phyloP scores from a whole-genome alignment of 1,140 invertebrate species.

The Adelges cooleyi region DNA sequence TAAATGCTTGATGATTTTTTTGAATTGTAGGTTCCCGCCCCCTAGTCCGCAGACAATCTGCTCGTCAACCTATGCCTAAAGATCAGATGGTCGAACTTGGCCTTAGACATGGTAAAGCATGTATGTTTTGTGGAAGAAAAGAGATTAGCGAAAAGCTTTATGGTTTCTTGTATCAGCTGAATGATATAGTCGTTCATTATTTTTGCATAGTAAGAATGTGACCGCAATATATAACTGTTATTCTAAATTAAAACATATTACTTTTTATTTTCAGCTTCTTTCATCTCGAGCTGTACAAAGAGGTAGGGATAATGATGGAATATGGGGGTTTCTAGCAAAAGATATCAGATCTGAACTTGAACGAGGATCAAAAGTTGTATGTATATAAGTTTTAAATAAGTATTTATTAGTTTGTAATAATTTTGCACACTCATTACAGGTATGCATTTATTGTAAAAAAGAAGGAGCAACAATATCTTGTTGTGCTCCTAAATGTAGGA shows the following conservation, averaged over 20 bases:
- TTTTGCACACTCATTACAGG: constrained; percentile 36
- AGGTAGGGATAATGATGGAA: constrained; percentile 47
- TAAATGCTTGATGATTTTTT: too few relatives aligned
- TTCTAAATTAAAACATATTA: background rate
- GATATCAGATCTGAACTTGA: constrained; percentile 49
- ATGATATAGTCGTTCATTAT: constrained; percentile 43
- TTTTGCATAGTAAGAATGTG: constrained; percentile 43
- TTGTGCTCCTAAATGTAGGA: constrained; percentile 43
- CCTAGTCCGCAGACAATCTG: background rate
- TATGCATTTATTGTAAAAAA: constrained; percentile 48
- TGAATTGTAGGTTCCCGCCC: too few relatives aligned
- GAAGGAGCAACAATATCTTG: constrained; percentile 52
- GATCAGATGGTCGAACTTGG: background rate
- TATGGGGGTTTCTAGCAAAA: constrained; percentile 48
- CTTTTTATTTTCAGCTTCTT: constrained; percentile 43
- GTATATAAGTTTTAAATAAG: constrained; percentile 29
- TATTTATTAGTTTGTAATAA: constrained; percentile 13
- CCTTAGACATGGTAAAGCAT: constrained; percentile 32
- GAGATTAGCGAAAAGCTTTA: constrained; percentile 42
- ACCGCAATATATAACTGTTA: background rate
- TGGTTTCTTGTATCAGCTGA: constrained; percentile 43
- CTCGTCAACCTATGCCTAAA: background rate
- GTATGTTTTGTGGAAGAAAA: constrained; percentile 42
- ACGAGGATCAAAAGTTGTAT: constrained; percentile 46
- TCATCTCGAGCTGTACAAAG: constrained; percentile 50